Base-by-base conservation (phyloP, 2,797 vertebrate species). In the Sebastes taczanowskii region DNA sequence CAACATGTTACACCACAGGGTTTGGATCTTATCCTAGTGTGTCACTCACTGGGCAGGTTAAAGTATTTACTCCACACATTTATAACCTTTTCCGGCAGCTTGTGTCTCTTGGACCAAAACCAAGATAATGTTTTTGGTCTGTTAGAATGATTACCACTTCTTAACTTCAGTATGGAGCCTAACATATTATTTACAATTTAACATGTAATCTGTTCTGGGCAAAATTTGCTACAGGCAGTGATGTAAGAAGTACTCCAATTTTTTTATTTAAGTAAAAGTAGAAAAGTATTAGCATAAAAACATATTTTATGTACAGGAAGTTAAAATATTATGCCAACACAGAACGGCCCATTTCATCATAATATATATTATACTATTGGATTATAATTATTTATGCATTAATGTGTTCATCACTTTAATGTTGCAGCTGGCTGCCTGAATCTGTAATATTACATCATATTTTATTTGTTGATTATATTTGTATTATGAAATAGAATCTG, bases 41-140 rank as follows among this genome's bases (percentile, higher is more conserved):
- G 46, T 60, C 11, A 64, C 11, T 38, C 16, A 61, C 16, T 22
- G 6, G 4, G 29, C 14, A 20, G 42, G 42, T 63, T 27, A 2
- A 60, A 34, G 5, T 49, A 22, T 53, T 23, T 5, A 60, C 62
- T 49, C 3, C 4, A 42, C n/a, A 63, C 25, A 74, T 77, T 62
- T 80, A 20, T 16, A 32, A 65, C 18, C 5, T 60, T 55, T 49
- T 68, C 18, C 61, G 64, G 70, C 72, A 81, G 70, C 30, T 65
- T 60, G 70, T 11, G 6, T 64, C 13, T 32, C 55, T 29, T 32
- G 10, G 11, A 34, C 8, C 10, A 27, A 52, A 11, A 32, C 10
- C 6, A 11, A 49, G 11, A 25, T 6, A 5, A 13, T 32, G 9
- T 56, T 20, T 30, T 27, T 11, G 4, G 23, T 52, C 42, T 69